These are phyloP conservation scores for Diabrotica undecimpunctata DNA, from an alignment of 1,140 invertebrate species.

Conservation along the genomic window DNA sequence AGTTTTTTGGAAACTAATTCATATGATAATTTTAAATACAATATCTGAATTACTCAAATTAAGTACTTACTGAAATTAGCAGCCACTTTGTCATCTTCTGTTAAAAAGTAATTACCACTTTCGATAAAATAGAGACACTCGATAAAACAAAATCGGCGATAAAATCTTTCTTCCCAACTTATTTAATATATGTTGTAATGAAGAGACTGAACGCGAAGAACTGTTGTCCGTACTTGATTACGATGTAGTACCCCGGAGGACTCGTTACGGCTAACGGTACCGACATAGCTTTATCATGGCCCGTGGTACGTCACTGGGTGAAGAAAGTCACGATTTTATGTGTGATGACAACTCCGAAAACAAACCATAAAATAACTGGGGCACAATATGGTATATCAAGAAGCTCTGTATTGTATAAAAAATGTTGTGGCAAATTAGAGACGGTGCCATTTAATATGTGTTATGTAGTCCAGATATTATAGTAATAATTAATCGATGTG, in stretches of 20 bases:
- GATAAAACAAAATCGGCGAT: not conserved
- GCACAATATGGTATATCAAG: not conserved
- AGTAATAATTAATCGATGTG: no score
- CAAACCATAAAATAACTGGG: not conserved
- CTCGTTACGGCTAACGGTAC: slow-evolving; percentile 1
- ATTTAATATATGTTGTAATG: slow-evolving; percentile 3
- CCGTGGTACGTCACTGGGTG: not conserved
- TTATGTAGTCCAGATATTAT: no score
- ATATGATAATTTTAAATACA: no score
- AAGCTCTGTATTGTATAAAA: no score
- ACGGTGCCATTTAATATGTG: no score
- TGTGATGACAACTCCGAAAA: slow-evolving; percentile 1
- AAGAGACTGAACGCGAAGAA: not conserved
- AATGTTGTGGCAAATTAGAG: no score
- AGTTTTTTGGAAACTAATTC: no score
- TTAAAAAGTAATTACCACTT: not conserved
- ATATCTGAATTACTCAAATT: no score
- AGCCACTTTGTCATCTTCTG: not conserved
- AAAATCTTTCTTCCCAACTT: not conserved
- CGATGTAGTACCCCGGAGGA: not conserved
- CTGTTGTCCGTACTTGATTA: slow-evolving; percentile 1
- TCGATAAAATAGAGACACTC: not conserved
- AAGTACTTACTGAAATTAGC: not conserved
- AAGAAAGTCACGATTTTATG: slow-evolving; percentile 2
- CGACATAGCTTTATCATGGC: not conserved